Conservation (phyloP, 2,888 invertebrate species). For the Tinea pellionella region DNA sequence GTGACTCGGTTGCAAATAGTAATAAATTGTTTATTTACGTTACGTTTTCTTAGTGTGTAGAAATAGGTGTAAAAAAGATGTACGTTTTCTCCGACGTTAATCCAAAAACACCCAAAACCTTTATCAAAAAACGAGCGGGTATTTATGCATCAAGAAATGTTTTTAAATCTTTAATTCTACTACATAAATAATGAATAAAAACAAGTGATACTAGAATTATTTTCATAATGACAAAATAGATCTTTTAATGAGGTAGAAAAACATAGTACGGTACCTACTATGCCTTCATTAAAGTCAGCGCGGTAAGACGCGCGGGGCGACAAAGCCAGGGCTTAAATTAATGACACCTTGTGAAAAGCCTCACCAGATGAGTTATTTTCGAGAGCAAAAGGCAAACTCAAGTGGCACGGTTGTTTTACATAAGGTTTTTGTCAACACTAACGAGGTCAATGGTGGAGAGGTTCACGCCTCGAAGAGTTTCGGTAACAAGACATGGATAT, state of each 20-base stretch:
- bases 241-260: constrained; percentile 62
- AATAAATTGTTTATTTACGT: too few species aligned
- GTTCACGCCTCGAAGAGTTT: constrained; percentile 34
- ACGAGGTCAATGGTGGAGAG: constrained; percentile 62
- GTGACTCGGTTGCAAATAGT: too few species aligned
- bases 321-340: constrained; percentile 49
- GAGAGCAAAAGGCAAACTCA: constrained; percentile 65
- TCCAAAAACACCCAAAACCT: too few species aligned
- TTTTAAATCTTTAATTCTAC: too few species aligned
- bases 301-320: constrained; percentile 26
- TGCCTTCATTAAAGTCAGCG: constrained; percentile 17
- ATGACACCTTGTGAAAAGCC: constrained; percentile 63
- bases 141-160: too few species aligned
- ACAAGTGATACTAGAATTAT: not conserved
- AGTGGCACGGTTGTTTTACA: constrained; percentile 24
- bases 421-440: constrained; percentile 57
- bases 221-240: constrained; percentile 17
- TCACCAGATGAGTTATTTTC: constrained; percentile 60
- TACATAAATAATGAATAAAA: too few species aligned
- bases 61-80: too few species aligned
- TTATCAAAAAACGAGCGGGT: too few species aligned
- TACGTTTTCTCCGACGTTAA: too few species aligned
- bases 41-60: too few species aligned
- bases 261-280: not conserved
- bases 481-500: constrained; percentile 35